Conservation (phyloP, 2,113 vertebrate species). For the Carollia perspicillata region DNA sequence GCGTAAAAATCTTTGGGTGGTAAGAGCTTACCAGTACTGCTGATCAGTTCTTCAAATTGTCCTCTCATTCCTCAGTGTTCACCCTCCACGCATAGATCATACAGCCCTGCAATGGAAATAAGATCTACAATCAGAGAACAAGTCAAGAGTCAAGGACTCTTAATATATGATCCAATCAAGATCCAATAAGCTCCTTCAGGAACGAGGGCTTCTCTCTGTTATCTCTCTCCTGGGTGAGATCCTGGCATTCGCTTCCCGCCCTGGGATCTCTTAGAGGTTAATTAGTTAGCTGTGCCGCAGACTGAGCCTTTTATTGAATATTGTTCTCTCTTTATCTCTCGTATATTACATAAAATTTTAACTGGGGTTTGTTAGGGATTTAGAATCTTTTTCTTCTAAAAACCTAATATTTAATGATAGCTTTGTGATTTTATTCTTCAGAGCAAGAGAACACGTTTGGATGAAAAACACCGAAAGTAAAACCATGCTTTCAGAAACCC, state of each 20-base stretch:
- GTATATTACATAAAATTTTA: conserved; percentile 46
- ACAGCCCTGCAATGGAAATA: not conserved
- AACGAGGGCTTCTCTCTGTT: not conserved
- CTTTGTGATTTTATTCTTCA: conserved; percentile 1
- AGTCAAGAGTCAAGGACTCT: not conserved
- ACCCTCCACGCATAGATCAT: accelerated
- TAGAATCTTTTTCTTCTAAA: not conserved
- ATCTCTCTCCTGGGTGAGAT: not conserved
- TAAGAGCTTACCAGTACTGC: not conserved
- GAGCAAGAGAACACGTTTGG: not conserved
- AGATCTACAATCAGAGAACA: not conserved
- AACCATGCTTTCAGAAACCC: not conserved
- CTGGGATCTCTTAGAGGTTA: not conserved
- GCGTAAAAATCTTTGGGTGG: not conserved
- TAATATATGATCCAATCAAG: not conserved
- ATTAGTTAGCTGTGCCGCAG: not conserved
- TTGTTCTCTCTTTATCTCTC: conserved; percentile 6
- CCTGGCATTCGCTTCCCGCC: not conserved
- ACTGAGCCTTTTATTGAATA: conserved; percentile 6
- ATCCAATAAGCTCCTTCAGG: not conserved
- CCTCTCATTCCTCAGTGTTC: not conserved
- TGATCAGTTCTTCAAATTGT: not conserved
- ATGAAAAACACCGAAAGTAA: not conserved
- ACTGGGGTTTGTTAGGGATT: conserved; percentile 16
- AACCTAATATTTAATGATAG: not conserved